Evolutionary conservation across 2,113 vertebrate genomes (phyloP), one percentile per base, ranked within the genome.

Genomic region (Calypte anna): DNA sequence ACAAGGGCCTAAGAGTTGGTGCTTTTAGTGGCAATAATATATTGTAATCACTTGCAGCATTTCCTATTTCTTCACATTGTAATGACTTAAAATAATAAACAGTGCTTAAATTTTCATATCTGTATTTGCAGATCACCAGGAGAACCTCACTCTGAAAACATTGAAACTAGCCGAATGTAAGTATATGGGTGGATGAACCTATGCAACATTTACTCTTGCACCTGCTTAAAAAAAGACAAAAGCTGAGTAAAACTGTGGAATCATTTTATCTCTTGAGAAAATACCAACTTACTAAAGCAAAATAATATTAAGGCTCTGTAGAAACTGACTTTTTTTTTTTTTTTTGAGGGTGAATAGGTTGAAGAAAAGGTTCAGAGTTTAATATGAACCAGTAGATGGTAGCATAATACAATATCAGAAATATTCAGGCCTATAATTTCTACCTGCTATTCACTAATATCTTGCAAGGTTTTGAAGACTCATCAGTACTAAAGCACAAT

Each of bases 161-260:
- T 98, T 96, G 98, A 99, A 99, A 97, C 99, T 98, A 99, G 98
- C 99, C 99, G 98, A 99, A 99, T 99, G 99, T 99, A 98, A 99
- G 99, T 99, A 94, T 43, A 67, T n/a, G 25, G 90, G 59, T 44
- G 50, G 57, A 94, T 84, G 53, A 75, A 33, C 3, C 1, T 48
- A 31, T 25, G 2, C 33, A 73, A n/a, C 13, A 31, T 6, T 87
- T 85, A 57, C 7, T 59, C 28, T 92, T 86, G 66, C 28, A 57
- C 79, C 61, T 82, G 31, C 62, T 75, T 88, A 31, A 43, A 70
- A 72, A 79, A 73, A 16, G 7, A 59, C 54, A 51, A 33, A 88
- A 66, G 15, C 38, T 84, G 51, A 90, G 40, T 55, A 79, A 48
- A 89, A 53, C 15, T 83, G 11, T 64, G 44, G 17, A 77, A 57